Base-by-base conservation (phyloP, 2,888 invertebrate species). In the Calameuta filiformis region DNA sequence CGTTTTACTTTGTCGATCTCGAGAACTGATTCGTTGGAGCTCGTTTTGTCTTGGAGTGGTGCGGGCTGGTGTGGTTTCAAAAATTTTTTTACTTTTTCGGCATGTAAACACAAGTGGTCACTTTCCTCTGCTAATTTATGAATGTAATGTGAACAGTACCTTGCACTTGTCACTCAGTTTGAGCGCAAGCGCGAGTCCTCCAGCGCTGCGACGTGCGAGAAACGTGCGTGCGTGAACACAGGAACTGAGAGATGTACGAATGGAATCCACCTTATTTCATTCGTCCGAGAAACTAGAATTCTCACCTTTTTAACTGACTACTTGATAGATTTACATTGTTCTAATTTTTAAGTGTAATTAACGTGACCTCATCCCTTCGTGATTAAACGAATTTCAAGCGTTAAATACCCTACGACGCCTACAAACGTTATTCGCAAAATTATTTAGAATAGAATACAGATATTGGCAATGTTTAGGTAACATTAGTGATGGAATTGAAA, bases 141-240 rank as follows among this genome's bases (percentile, higher is more conserved):
- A 73, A 71, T n/a, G 78, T 79, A 79, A 79, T 77, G 75, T 73
- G 91, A 92, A 95, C 95, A 93, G 94, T 95, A 95, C 95, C 95
- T 95, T 94, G 95, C 95, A 95, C 95, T 94, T 94, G 94, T 94
- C 95, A 93, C 95, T 95, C 95, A 90, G 94, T 94, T 95, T 95
- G 95, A 95, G 95, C 92, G 95, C 94, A 94, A 94, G 94, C 95
- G 94, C 95, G 93, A 90, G 95, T 94, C 94, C 94, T 94, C 93
- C 92, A 92, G 90, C 92, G 91, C 89, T 90, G 90, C 90, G 90
- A 84, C 88, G 88, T 90, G 87, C 90, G 87, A 89, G 87, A 85
- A 75, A 87, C 92, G 91, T 89, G 88, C 88, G 92, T 87, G 88
- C 89, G 92, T 92, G 93, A 93, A 94, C 93, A 93, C 93, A 93